Evolutionary conservation across 2,888 invertebrate genomes (phyloP), one percentile per base, ranked within the genome.

Genomic region (Rambutsinella grinnellia): DNA sequence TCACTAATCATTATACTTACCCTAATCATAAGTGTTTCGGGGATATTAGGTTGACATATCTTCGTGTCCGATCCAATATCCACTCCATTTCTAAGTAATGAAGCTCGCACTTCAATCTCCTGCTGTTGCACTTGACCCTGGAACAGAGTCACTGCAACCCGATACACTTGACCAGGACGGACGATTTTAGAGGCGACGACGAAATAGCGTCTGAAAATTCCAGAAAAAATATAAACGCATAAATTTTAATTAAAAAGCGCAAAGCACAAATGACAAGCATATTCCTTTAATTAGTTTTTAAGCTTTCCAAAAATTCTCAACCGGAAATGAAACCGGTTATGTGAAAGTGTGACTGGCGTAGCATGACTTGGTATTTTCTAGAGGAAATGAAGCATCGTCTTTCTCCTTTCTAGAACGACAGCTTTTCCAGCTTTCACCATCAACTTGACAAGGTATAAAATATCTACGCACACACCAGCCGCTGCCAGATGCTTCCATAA

Each of bases 141-240:
- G 28, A 97, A 88, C 44, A 97, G 92, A 67, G 93, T 93, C 0
- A 94, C 96, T 0, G 93, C 93, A 5, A 97, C 92, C 85, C 94
- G 92, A 86, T 96, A 96, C 68, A 97, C 91, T 85, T 96, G 94
- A 0, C 94, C 95, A 0, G 98, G 97, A 3, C 97, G 90, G 13
- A 98, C 93, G 90, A 94, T 93, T 82, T 91, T 91, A 2, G 97
- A 96, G 0, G 97, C 95, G 27, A 97, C 93, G 79, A 98, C 91
- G 85, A 98, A 95, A 87, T 97, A 97, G 8, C 95, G 94, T 76
- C 95, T 95, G 88, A 44, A 89, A 88, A 78, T 17, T n/a, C n/a
- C n/a, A n/a, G n/a, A n/a, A n/a, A n/a, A n/a, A n/a, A n/a, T n/a
- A n/a, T n/a, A n/a, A n/a, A n/a, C n/a, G n/a, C n/a, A n/a, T n/a